Conservation (phyloP, 2,797 vertebrate genomes). For the Masticophis lateralis region DNA sequence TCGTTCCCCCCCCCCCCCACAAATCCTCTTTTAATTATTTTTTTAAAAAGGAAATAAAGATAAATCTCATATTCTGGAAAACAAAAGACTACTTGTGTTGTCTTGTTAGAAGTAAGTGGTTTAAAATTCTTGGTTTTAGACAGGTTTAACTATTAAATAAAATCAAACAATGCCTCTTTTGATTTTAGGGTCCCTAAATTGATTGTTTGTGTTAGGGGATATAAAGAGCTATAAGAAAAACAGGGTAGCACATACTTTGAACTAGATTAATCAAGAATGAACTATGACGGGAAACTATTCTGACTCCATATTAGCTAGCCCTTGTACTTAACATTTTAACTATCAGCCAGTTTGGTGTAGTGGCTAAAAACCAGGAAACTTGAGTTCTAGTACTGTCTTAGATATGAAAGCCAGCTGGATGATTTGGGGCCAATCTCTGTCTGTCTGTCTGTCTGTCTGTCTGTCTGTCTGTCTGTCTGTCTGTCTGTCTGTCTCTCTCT, state of each 20-base stretch:
- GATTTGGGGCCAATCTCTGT: background rate
- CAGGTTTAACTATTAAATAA: conserved; percentile 12
- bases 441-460: no score
- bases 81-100: conserved; percentile 1
- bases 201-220: background rate
- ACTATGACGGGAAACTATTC: background rate
- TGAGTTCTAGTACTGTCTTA: background rate
- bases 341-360: background rate
- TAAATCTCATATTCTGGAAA: background rate
- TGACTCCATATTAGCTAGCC: background rate
- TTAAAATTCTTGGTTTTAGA: conserved; percentile 5
- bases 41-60: background rate
- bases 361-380: background rate
- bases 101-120: background rate
- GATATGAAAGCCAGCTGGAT: background rate
- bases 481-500: no score
- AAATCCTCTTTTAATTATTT: background rate
- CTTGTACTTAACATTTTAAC: background rate
- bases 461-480: rapidly evolving
- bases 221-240: background rate
- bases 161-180: background rate
- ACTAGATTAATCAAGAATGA: background rate
- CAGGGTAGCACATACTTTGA: background rate
- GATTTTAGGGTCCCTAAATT: background rate
- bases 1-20: background rate